These are phyloP conservation scores for Pseudomugil tenellus DNA, from an alignment of 2,797 vertebrate species.

Conservation along the genomic window DNA sequence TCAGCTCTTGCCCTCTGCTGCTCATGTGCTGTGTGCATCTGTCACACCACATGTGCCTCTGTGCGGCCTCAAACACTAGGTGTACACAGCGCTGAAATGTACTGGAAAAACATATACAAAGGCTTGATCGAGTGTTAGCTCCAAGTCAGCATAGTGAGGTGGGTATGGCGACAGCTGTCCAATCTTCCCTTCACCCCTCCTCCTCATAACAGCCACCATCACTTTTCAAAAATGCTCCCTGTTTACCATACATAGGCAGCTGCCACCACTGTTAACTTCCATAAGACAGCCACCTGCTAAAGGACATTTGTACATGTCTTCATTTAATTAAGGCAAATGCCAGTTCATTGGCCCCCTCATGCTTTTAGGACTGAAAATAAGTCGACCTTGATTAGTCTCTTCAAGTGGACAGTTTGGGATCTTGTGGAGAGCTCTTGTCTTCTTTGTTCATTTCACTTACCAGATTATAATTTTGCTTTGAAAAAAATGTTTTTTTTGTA, in stretches of 20 bases:
- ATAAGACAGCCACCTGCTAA: slow-evolving; percentile 83
- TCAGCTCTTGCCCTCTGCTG: slow-evolving; percentile 61
- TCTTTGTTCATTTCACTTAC: slow-evolving; percentile 8
- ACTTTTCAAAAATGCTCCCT: slow-evolving; percentile 79
- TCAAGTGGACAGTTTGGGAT: slow-evolving; percentile 50
- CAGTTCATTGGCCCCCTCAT: slow-evolving; percentile 77
- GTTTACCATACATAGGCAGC: slow-evolving; percentile 85
- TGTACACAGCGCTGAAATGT: slow-evolving; percentile 71
- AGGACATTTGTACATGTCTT: slow-evolving; percentile 86
- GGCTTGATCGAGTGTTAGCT: slow-evolving; percentile 75
- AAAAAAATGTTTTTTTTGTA: slow-evolving; percentile 10
- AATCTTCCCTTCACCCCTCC: slow-evolving; percentile 54
- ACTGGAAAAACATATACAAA: slow-evolving; percentile 78
- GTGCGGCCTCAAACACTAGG: slow-evolving; percentile 65
- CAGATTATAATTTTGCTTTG: slow-evolving; percentile 57
- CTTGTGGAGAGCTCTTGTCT: slow-evolving; percentile 44
- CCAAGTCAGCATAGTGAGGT: slow-evolving; percentile 80
- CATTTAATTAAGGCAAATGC: slow-evolving; percentile 87
- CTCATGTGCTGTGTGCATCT: slow-evolving; percentile 72
- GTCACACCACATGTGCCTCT: slow-evolving; percentile 73
- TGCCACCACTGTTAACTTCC: slow-evolving; percentile 83
- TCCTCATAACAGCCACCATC: slow-evolving; percentile 69
- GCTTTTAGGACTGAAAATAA: slow-evolving; percentile 81
- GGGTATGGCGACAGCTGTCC: slow-evolving; percentile 82
- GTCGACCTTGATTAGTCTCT: slow-evolving; percentile 81